Conservation (phyloP, 2,888 invertebrate species). For the Pachliopta kotzebuea region DNA sequence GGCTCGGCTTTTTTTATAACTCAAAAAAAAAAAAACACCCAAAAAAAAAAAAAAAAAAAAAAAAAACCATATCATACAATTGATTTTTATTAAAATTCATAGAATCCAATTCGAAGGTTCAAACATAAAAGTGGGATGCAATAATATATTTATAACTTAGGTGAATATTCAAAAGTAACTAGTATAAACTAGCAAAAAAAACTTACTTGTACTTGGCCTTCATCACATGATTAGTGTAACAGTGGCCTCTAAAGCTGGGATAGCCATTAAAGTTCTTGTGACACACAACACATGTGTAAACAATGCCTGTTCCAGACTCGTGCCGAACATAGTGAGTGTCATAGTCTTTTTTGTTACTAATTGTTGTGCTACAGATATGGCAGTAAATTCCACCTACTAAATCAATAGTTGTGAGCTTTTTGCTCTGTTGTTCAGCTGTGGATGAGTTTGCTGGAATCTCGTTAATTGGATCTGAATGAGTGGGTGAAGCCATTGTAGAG, state of each 20-base stretch:
- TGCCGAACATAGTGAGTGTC: constrained; percentile 76
- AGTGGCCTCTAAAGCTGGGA: constrained; percentile 80
- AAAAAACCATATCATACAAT: too few relatives aligned
- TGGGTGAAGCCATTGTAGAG: constrained; percentile 52
- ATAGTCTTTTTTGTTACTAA: constrained; percentile 74
- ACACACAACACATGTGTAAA: constrained; percentile 81
- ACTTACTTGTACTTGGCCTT: constrained; percentile 79
- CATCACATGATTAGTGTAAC: constrained; percentile 77
- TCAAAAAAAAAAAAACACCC: too few relatives aligned
- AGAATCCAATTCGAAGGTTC: too few relatives aligned
- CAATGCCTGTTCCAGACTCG: constrained; percentile 49
- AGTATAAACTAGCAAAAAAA: not conserved
- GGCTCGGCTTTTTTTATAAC: too few relatives aligned
- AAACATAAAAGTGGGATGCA: not conserved
- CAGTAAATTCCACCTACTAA: constrained; percentile 79
- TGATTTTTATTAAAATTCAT: too few relatives aligned
- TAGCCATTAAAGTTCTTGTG: constrained; percentile 76
- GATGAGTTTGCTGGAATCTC: constrained; percentile 33
- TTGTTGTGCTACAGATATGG: constrained; percentile 75
- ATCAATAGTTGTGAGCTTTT: constrained; percentile 64
- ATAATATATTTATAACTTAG: too few relatives aligned
- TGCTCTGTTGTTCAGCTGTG: constrained; percentile 32
- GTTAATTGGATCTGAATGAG: constrained; percentile 31
- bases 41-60: too few relatives aligned
- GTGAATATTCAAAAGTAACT: not conserved